Base-by-base conservation (phyloP, 2,113 vertebrate genomes). In the Regulus satrapa region DNA sequence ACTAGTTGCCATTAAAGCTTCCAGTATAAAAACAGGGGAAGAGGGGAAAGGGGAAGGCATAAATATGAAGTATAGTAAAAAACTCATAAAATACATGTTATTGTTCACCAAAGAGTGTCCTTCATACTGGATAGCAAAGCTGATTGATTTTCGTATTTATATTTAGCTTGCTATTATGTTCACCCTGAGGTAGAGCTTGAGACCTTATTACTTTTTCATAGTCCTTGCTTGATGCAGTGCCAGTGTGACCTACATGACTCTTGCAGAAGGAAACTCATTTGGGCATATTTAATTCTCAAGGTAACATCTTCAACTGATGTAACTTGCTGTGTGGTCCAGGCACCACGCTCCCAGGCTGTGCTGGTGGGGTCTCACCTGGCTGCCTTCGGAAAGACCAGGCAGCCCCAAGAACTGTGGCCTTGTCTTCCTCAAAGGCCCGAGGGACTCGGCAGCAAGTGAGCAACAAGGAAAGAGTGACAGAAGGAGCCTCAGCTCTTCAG, bases 91-190 rank as follows among this genome's bases (percentile, higher is more conserved):
- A 52, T 41, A 8, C 15, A 5, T 12, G 10, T 52, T 79, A 41
- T 4, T 84, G 18, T 56, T 95, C 32, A 68, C 18, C 14, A 46
- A 23, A 75, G 41, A 21, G 2, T 3, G 5, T 58, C 54, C 41
- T 88, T 92, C 46, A 51, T 59, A 14, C 46, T 79, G 24, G 36
- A 55, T 46, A 68, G 34, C 23, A 84, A 68, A 81, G 31, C 7
- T 81, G 55, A 52, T 26, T 67, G 38, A 69, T 92, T 73, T 88
- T 77, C 82, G 26, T 28, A 69, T 80, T 89, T 59, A 58, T 63
- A 61, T 89, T 80, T 63, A 59, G 63, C 29, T 73, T 79, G 34
- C 26, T 67, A 4, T 83, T 88, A 38, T 29, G 29, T 64, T 84
- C 23, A 77, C 11, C 11, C 23, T 63, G 34, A 69, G 24, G 20